phyloP scores from a whole-genome alignment of 2,113 vertebrate species.

The Phalacrocorax carbo region DNA sequence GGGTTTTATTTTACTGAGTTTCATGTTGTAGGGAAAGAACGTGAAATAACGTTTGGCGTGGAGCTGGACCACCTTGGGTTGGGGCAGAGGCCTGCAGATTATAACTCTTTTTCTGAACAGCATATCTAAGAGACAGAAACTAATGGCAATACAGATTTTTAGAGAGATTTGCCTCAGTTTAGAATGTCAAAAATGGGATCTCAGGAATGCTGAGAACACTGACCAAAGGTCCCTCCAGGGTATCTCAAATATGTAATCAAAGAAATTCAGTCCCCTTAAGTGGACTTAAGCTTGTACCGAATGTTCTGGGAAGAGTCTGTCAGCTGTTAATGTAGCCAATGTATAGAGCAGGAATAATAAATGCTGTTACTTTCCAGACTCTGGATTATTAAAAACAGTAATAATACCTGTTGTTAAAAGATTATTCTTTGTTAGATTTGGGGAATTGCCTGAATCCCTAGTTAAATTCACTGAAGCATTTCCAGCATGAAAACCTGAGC shows the following conservation, averaged over 20 bases:
- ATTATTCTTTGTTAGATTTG: neutral
- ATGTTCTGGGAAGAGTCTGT: neutral
- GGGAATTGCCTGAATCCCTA: neutral
- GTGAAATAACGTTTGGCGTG: neutral
- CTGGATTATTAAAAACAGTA: neutral
- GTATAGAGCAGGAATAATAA: neutral
- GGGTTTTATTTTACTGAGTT: neutral
- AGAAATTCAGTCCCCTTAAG: neutral
- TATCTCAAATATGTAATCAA: neutral
- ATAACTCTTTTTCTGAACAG: neutral
- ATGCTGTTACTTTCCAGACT: neutral
- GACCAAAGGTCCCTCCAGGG: neutral
- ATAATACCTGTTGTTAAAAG: neutral
- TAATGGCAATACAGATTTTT: neutral
- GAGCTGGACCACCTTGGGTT: neutral
- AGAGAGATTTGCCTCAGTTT: neutral
- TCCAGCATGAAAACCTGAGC: conserved; percentile 1
- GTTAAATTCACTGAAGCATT: conserved; percentile 36
- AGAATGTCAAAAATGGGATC: neutral
- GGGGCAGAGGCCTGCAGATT: neutral
- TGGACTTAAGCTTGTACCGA: neutral
- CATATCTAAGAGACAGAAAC: neutral
- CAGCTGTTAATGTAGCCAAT: neutral
- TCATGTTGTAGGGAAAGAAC: neutral
- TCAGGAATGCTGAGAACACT: neutral